Percentiles rank a stretch among this genome's conserved stretches.
phyloP scores from a whole-genome alignment of 2,888 invertebrate genomes.

The Acanthosepion esculentum region DNA sequence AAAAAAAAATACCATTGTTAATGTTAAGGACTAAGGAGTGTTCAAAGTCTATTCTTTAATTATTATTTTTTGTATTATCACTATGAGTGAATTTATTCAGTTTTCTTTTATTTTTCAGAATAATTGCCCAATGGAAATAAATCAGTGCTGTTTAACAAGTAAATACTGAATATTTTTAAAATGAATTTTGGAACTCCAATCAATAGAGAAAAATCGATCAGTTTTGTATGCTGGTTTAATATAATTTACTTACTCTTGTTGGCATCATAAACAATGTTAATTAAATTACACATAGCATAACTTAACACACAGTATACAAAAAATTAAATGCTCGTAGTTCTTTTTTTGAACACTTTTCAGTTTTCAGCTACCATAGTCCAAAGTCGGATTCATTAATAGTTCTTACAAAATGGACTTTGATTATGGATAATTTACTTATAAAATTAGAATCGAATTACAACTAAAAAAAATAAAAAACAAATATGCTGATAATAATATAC shows the following conservation, averaged over 20 bases:
- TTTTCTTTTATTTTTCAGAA: too few species aligned
- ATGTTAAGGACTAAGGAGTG: too few species aligned
- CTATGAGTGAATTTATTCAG: too few species aligned
- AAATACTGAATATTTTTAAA: too few species aligned
- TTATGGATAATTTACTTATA: too few species aligned
- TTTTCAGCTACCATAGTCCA: background rate
- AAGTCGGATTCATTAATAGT: background rate
- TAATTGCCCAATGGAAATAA: too few species aligned
- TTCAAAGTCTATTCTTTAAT: too few species aligned
- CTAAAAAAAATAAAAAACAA: background rate
- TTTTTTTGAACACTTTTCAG: background rate
- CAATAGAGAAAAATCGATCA: background rate
- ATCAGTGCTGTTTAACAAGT: too few species aligned
- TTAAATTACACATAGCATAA: background rate
- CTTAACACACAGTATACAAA: background rate
- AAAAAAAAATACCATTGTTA: too few species aligned
- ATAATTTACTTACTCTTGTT: background rate
- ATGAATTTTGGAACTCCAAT: background rate
- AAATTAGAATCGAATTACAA: background rate
- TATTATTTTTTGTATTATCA: too few species aligned
- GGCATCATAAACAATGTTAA: background rate
- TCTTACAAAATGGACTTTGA: background rate
- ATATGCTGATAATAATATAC: background rate
- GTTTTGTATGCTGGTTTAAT: background rate
- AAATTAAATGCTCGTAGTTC: background rate